Evolutionary conservation across 2,797 vertebrate species (phyloP).

Genomic region (Hoplostethus atlanticus): DNA sequence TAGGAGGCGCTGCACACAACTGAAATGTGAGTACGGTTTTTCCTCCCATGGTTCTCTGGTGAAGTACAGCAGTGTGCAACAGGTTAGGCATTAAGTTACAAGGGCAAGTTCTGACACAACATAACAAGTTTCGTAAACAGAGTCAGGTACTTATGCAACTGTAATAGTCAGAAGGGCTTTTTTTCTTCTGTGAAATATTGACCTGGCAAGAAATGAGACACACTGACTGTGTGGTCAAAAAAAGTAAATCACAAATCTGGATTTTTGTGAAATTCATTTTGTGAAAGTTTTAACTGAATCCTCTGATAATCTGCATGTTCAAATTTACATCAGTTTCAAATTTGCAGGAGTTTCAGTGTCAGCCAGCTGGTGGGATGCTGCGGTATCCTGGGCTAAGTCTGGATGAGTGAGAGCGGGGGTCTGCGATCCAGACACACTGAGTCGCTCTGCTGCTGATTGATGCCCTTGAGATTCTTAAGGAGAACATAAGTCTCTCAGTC

Average conservation of each 20-base stretch:
- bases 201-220: too few relatives aligned
- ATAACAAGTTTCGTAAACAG: not conserved
- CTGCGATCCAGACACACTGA: conserved; percentile 55
- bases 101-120: not conserved
- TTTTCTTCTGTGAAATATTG: too few relatives aligned
- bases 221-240: too few relatives aligned
- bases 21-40: conserved; percentile 20
- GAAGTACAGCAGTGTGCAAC: not conserved
- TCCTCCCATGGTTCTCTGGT: not conserved
- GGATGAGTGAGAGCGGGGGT: conserved; percentile 24
- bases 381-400: conserved; percentile 7
- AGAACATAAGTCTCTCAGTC: conserved; percentile 26
- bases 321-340: too few relatives aligned
- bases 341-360: not conserved
- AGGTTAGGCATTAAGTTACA: not conserved
- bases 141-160: too few relatives aligned
- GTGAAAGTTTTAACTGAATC: too few relatives aligned
- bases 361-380: not conserved
- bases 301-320: too few relatives aligned
- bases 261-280: too few relatives aligned
- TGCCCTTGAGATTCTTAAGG: conserved; percentile 24
- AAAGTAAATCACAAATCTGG: too few relatives aligned
- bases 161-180: too few relatives aligned
- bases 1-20: conserved; percentile 7
- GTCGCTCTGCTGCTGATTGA: conserved; percentile 52